Evolutionary conservation across 2,797 vertebrate species (phyloP).

Genomic region (Ambastaia sidthimunki): DNA sequence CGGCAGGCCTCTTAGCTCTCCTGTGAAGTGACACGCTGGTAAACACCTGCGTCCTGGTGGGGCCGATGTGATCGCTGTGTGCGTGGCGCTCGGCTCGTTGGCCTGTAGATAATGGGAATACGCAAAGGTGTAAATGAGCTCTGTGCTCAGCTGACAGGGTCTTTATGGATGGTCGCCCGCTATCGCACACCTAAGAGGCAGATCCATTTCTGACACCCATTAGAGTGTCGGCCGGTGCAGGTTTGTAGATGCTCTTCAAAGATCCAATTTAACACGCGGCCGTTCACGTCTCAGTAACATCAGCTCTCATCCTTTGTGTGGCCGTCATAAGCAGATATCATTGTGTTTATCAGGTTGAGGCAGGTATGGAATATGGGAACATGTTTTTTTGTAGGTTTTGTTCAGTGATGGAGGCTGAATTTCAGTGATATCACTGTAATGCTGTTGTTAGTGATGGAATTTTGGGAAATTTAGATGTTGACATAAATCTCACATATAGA

Average conservation of each 20-base stretch:
- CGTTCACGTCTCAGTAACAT: conserved; percentile 34
- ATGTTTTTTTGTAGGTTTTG: conserved; percentile 1
- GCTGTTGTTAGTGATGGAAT: neutral
- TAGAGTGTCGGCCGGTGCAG: conserved; percentile 35
- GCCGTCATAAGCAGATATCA: conserved; percentile 54
- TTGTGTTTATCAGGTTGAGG: conserved; percentile 48
- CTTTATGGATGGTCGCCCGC: conserved; percentile 55
- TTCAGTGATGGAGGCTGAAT: neutral
- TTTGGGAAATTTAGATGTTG: neutral
- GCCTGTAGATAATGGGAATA: conserved; percentile 60
- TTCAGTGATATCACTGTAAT: neutral
- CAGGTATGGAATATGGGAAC: neutral
- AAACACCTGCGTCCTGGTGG: conserved; percentile 41
- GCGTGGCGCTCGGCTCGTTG: conserved; percentile 11
- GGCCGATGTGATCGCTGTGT: conserved; percentile 20
- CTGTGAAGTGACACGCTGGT: conserved; percentile 30
- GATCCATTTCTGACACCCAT: conserved; percentile 55
- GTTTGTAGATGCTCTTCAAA: conserved; percentile 23
- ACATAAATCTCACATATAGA: neutral
- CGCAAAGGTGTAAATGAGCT: conserved; percentile 58
- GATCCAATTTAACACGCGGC: conserved; percentile 44
- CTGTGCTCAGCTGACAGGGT: conserved; percentile 55
- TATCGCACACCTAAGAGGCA: conserved; percentile 40
- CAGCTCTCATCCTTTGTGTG: conserved; percentile 47
- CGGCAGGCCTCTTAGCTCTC: conserved; percentile 6